Conservation (phyloP, 2,888 invertebrate genomes). For the Parochlus steinenii region DNA sequence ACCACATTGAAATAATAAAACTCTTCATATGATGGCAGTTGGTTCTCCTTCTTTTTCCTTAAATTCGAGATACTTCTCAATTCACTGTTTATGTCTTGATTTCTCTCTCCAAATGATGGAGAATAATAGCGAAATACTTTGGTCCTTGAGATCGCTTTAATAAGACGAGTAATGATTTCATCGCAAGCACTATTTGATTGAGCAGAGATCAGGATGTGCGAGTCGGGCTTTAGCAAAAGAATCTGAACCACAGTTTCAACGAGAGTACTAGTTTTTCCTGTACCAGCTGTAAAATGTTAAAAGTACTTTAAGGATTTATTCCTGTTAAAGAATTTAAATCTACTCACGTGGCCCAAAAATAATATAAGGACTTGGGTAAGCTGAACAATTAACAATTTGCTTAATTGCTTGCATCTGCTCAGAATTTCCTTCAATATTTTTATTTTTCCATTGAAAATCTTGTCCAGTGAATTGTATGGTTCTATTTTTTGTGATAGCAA, state of each 20-base stretch:
- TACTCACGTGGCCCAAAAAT: slow-evolving; percentile 6
- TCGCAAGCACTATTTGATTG: slow-evolving; percentile 60
- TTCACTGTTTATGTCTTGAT: slow-evolving; percentile 11
- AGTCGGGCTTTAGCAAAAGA: slow-evolving; percentile 22
- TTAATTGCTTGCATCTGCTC: slow-evolving; percentile 1
- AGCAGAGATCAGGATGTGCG: slow-evolving; percentile 43
- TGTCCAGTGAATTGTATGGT: too few relatives aligned
- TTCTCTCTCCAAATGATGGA: slow-evolving; percentile 21
- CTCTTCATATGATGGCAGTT: slow-evolving; percentile 30
- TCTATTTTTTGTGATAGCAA: too few relatives aligned
- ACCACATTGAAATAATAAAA: slow-evolving; percentile 40
- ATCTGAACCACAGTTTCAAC: slow-evolving; percentile 54
- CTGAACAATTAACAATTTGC: slow-evolving; percentile 1
- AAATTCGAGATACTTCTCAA: slow-evolving; percentile 30
- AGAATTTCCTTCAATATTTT: background rate
- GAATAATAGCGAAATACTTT: slow-evolving; percentile 33
- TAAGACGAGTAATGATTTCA: slow-evolving; percentile 37
- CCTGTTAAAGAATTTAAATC: background rate
- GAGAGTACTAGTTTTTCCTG: slow-evolving; percentile 34
- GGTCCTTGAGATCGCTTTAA: slow-evolving; percentile 20
- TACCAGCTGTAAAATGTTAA: too few relatives aligned
- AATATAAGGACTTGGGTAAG: slow-evolving; percentile 3
- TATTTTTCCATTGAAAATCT: background rate
- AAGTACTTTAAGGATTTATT: too few relatives aligned
- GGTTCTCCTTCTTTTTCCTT: slow-evolving; percentile 19